Evolutionary conservation across 2,797 vertebrate species (phyloP).

Genomic region (Sebastes taczanowskii): DNA sequence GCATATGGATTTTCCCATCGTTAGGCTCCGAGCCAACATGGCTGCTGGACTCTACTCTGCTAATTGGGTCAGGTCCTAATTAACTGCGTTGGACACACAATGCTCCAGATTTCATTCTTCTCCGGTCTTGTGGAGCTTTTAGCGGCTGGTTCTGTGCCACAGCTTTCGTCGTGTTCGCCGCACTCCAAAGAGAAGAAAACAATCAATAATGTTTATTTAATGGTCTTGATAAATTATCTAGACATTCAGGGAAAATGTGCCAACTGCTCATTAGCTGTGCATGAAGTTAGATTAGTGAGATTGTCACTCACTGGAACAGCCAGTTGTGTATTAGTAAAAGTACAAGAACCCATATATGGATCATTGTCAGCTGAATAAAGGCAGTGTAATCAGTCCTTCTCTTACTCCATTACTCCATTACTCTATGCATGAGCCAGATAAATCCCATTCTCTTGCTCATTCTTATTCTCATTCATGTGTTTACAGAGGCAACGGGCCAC

Average conservation of each 20-base stretch:
- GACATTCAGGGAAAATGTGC: slow-evolving; percentile 3
- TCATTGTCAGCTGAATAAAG: slow-evolving; percentile 24
- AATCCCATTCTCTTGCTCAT: slow-evolving; percentile 63
- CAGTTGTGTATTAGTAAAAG: slow-evolving; percentile 5
- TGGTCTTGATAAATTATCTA: slow-evolving; percentile 10
- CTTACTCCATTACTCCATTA: slow-evolving; percentile 41
- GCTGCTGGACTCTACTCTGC: slow-evolving; percentile 65
- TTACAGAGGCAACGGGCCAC: slow-evolving; percentile 81
- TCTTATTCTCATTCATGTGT: slow-evolving; percentile 85
- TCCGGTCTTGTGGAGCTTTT: slow-evolving; percentile 43
- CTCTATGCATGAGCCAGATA: slow-evolving; percentile 71
- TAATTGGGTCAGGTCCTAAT: slow-evolving; percentile 82
- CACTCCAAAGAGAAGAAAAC: slow-evolving; percentile 4
- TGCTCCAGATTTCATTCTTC: slow-evolving; percentile 54
- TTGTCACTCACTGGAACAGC: neutral
- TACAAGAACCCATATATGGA: slow-evolving; percentile 5
- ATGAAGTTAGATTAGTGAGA: slow-evolving; percentile 24
- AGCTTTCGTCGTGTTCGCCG: slow-evolving; percentile 7
- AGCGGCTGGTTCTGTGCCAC: slow-evolving; percentile 37
- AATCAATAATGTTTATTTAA: slow-evolving; percentile 12
- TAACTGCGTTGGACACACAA: slow-evolving; percentile 68
- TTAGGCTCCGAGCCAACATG: slow-evolving; percentile 78
- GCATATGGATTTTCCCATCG: slow-evolving; percentile 83
- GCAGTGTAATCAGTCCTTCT: slow-evolving; percentile 42
- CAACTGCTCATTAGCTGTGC: slow-evolving; percentile 19